These are phyloP conservation scores for Watsonalla binaria DNA, from an alignment of 2,888 invertebrate species.

Conservation along the genomic window DNA sequence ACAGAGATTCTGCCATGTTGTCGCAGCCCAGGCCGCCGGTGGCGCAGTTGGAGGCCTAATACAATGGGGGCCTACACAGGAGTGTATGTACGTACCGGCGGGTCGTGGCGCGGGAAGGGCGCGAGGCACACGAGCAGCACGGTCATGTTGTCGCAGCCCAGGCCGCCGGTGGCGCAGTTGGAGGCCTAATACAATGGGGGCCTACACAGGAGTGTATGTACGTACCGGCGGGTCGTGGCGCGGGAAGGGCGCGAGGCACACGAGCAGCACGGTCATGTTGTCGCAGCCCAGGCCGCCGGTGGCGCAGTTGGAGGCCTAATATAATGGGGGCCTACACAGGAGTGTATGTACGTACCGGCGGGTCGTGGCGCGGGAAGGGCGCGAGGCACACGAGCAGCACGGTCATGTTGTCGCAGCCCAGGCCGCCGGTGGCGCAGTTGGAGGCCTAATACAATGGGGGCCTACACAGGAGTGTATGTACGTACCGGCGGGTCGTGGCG, in stretches of 20 bases:
- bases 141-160: slow-evolving; percentile 99
- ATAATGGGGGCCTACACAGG: background rate
- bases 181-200: slow-evolving; percentile 80
- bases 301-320: slow-evolving; percentile 93
- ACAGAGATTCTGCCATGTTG: too few species aligned
- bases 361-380: slow-evolving; percentile 53
- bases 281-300: slow-evolving; percentile 99
- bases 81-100: slow-evolving; percentile 31
- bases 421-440: too few species aligned
- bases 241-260: slow-evolving; percentile 82
- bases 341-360: slow-evolving; percentile 31
- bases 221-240: slow-evolving; percentile 38
- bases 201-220: slow-evolving; percentile 6
- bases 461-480: slow-evolving; percentile 7
- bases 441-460: background rate
- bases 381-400: slow-evolving; percentile 91
- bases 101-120: slow-evolving; percentile 53
- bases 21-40: too few species aligned
- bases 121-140: slow-evolving; percentile 91
- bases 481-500: slow-evolving; percentile 38
- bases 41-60: background rate
- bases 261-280: slow-evolving; percentile 98
- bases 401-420: slow-evolving; percentile 89
- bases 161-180: slow-evolving; percentile 96
- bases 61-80: background rate